phyloP scores from a whole-genome alignment of 1,140 invertebrate genomes.

The Cydia fagiglandana region DNA sequence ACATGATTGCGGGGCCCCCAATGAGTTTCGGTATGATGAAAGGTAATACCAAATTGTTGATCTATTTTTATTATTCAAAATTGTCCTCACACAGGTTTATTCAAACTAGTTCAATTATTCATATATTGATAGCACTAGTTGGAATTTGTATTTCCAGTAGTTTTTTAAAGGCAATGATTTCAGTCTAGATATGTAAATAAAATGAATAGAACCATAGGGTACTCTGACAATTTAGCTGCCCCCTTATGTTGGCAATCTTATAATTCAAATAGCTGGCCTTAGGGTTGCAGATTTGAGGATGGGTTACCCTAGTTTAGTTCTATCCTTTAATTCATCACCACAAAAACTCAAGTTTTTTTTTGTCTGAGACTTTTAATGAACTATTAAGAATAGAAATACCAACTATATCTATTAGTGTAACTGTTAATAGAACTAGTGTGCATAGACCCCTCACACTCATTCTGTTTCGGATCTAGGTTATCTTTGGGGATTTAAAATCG shows the following conservation, averaged over 20 bases:
- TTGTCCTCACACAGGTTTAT: conserved; percentile 49
- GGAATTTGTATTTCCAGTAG: neutral
- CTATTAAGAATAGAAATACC: neutral
- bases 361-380: neutral
- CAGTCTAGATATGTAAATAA: neutral
- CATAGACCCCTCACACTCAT: conserved; percentile 52
- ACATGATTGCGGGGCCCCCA: conserved; percentile 85
- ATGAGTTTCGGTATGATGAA: conserved; percentile 89
- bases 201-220: no score
- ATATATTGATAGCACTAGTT: neutral
- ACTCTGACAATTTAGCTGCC: no score
- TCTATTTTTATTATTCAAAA: conserved; percentile 68
- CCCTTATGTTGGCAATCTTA: no score
- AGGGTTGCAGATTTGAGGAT: no score
- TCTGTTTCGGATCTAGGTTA: conserved; percentile 62
- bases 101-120: neutral
- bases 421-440: neutral
- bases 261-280: no score
- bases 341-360: neutral
- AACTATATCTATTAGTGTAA: neutral
- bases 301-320: no score
- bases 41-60: conserved; percentile 81
- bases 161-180: neutral
- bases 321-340: no score
- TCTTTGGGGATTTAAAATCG: conserved; percentile 62